These are phyloP conservation scores for Paralichthys olivaceus DNA, from an alignment of 2,113 vertebrate species.

Conservation along the genomic window DNA sequence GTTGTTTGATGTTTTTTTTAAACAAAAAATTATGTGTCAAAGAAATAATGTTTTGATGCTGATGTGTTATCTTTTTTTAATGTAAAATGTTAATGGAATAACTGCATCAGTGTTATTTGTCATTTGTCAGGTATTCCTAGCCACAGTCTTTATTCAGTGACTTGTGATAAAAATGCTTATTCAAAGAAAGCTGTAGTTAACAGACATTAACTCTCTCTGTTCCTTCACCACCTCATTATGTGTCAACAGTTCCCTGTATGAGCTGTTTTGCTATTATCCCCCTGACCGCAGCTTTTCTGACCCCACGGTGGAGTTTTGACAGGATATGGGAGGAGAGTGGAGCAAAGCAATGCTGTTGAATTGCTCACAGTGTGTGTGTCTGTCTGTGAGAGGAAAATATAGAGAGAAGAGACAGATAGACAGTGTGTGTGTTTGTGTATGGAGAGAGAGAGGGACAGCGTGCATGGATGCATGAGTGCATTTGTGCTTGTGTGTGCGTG, in stretches of 20 bases:
- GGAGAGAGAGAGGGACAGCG: conserved; percentile 57
- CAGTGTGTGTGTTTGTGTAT: conserved; percentile 18
- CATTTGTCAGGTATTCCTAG: neutral
- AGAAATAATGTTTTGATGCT: neutral
- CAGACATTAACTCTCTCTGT: conserved; percentile 5
- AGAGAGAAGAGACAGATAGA: conserved; percentile 25
- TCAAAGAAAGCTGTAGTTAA: conserved; percentile 1
- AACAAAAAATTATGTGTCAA: neutral
- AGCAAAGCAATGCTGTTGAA: conserved; percentile 55
- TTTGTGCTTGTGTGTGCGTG: conserved; percentile 14
- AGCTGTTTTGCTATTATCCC: conserved; percentile 72
- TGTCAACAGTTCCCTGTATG: conserved; percentile 76
- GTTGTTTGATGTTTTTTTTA: neutral
- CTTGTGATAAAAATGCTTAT: neutral
- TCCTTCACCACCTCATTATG: conserved; percentile 48
- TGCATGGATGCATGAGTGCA: conserved; percentile 30
- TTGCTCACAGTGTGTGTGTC: neutral
- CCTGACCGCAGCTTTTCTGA: conserved; percentile 71
- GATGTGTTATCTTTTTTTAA: neutral
- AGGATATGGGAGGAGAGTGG: conserved; percentile 49
- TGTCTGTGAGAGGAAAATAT: conserved; percentile 7
- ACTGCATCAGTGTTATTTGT: neutral
- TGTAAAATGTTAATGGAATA: neutral
- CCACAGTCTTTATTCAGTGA: neutral
- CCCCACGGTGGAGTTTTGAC: conserved; percentile 73